phyloP scores from a whole-genome alignment of 1,140 invertebrate species.

The Papilio helenus region DNA sequence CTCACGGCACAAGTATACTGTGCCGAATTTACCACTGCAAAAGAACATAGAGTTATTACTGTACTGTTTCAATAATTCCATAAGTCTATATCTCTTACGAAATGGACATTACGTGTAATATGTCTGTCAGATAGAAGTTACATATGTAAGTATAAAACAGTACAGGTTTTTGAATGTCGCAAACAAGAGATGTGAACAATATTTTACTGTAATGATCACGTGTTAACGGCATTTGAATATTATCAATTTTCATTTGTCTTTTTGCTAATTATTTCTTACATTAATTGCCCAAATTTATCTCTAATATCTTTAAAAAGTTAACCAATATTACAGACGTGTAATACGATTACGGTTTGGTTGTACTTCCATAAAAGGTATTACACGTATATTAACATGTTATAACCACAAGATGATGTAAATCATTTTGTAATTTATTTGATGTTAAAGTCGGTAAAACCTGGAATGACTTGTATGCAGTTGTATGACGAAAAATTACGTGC shows the following conservation, averaged over 20 bases:
- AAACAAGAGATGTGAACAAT: no score
- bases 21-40: slow-evolving; percentile 98
- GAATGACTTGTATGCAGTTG: neutral
- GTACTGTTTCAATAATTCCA: neutral
- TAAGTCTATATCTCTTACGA: neutral
- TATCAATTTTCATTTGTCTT: no score
- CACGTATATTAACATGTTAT: neutral
- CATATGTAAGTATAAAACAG: no score
- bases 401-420: slow-evolving; percentile 29
- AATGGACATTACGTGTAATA: neutral
- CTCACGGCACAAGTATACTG: slow-evolving; percentile 96
- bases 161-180: no score
- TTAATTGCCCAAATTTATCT: no score
- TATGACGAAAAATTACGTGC: slow-evolving; percentile 24
- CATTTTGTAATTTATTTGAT: slow-evolving; percentile 15
- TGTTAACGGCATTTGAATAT: no score
- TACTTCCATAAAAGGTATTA: neutral
- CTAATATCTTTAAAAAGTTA: no score
- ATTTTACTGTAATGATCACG: no score
- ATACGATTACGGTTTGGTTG: neutral
- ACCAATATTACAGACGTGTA: no score
- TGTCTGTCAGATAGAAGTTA: no score
- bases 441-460: slow-evolving; percentile 4
- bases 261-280: no score
- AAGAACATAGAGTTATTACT: slow-evolving; percentile 5